phyloP scores from a whole-genome alignment of 2,113 vertebrate species.

The Microcebus jonahi region DNA sequence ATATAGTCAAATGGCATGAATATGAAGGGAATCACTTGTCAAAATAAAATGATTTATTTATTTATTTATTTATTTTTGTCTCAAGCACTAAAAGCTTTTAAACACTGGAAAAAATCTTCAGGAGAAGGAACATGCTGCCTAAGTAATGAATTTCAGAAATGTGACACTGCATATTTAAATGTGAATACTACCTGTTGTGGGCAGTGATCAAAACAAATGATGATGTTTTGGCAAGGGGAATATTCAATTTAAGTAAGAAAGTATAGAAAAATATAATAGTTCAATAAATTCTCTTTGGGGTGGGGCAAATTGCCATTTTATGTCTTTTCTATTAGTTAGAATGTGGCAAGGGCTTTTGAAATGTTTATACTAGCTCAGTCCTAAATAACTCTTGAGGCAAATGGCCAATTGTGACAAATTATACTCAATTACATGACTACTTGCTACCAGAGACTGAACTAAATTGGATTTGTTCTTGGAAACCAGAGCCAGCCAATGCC shows the following conservation, averaged over 20 bases:
- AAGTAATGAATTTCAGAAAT: not conserved
- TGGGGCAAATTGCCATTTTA: not conserved
- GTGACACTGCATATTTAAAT: not conserved
- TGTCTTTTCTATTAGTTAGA: conserved; percentile 21
- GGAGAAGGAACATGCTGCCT: not conserved
- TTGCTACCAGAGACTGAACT: conserved; percentile 62
- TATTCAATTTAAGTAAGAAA: not conserved
- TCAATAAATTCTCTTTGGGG: not conserved
- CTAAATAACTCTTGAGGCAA: conserved; percentile 65
- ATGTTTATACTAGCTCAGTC: conserved; percentile 51
- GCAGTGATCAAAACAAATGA: not conserved
- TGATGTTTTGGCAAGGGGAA: not conserved
- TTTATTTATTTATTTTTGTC: conserved; percentile 5
- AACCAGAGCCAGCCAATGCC: conserved; percentile 46
- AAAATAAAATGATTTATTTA: conserved; percentile 34
- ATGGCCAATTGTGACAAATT: conserved; percentile 71
- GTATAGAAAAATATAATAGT: not conserved
- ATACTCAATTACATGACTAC: conserved; percentile 69
- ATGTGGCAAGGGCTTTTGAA: conserved; percentile 32
- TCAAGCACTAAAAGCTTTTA: not conserved
- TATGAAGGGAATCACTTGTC: not conserved
- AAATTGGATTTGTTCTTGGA: conserved; percentile 79
- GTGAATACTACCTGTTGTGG: not conserved
- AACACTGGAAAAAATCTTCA: conserved; percentile 23
- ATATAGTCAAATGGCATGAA: not conserved